These are phyloP conservation scores for Propithecus deckenii DNA, from an alignment of 2,797 vertebrate genomes.

Conservation along the genomic window DNA sequence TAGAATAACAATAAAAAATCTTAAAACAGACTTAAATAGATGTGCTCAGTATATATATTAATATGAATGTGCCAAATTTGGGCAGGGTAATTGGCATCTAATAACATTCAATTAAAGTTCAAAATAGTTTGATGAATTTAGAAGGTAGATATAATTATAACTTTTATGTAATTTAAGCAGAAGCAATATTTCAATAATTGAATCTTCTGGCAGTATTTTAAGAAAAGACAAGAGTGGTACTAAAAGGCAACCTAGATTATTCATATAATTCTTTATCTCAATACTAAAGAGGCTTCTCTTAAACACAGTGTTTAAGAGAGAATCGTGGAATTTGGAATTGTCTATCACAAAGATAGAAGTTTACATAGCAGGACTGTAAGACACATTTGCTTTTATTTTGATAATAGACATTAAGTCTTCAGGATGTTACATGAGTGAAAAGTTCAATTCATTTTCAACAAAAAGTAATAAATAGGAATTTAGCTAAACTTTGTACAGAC, in stretches of 20 bases:
- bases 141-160: neutral
- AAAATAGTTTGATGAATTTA: neutral
- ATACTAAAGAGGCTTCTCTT: neutral
- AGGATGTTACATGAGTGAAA: neutral
- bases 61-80: neutral
- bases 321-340: neutral
- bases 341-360: neutral
- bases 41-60: neutral
- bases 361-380: neutral
- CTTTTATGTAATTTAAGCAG: neutral
- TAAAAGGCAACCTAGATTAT: neutral
- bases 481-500: neutral
- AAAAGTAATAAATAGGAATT: neutral
- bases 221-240: neutral
- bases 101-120: neutral
- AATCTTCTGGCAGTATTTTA: neutral
- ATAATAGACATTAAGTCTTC: neutral
- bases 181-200: neutral
- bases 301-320: neutral
- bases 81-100: neutral
- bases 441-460: constrained; percentile 4
- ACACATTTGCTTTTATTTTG: neutral
- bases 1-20: neutral
- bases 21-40: neutral
- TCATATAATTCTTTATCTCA: neutral